Evolutionary conservation across 1,140 invertebrate species (phyloP).

Genomic region (Drosophila subpulchrella): DNA sequence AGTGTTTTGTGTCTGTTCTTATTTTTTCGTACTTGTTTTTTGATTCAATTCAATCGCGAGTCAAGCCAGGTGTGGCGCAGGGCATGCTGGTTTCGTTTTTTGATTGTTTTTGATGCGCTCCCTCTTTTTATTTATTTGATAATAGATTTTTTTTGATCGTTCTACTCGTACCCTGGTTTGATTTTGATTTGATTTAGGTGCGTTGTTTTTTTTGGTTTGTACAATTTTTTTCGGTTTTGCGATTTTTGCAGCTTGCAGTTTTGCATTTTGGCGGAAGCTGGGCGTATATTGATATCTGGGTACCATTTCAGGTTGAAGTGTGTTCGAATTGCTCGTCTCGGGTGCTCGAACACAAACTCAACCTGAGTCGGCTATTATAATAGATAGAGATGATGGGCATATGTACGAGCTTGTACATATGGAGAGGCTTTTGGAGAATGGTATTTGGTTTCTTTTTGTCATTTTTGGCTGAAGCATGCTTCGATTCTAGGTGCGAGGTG

Average conservation of each 20-base stretch:
- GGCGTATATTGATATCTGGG: slow-evolving; percentile 84
- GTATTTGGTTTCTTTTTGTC: slow-evolving; percentile 44
- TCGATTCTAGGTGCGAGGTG: slow-evolving; percentile 64
- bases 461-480: slow-evolving; percentile 68
- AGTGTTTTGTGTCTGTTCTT: slow-evolving; percentile 62
- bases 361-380: slow-evolving; percentile 64
- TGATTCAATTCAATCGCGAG: slow-evolving; percentile 82
- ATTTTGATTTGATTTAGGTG: slow-evolving; percentile 60
- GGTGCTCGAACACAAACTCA: slow-evolving; percentile 70
- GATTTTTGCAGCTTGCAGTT: slow-evolving; percentile 50
- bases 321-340: slow-evolving; percentile 47
- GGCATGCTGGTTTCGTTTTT: slow-evolving; percentile 70
- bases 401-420: slow-evolving; percentile 35
- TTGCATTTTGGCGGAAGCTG: slow-evolving; percentile 79
- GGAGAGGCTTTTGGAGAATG: slow-evolving; percentile 47
- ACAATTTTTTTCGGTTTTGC: slow-evolving; percentile 48
- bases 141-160: slow-evolving; percentile 19
- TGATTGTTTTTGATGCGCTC: slow-evolving; percentile 41
- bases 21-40: slow-evolving; percentile 35
- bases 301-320: slow-evolving; percentile 80
- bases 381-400: slow-evolving; percentile 10
- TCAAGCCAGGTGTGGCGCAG: slow-evolving; percentile 82
- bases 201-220: slow-evolving; percentile 46
- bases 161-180: slow-evolving; percentile 50
- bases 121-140: slow-evolving; percentile 26